Base-by-base conservation (phyloP, 1,140 invertebrate species). In the Cecropterus lyciades region DNA sequence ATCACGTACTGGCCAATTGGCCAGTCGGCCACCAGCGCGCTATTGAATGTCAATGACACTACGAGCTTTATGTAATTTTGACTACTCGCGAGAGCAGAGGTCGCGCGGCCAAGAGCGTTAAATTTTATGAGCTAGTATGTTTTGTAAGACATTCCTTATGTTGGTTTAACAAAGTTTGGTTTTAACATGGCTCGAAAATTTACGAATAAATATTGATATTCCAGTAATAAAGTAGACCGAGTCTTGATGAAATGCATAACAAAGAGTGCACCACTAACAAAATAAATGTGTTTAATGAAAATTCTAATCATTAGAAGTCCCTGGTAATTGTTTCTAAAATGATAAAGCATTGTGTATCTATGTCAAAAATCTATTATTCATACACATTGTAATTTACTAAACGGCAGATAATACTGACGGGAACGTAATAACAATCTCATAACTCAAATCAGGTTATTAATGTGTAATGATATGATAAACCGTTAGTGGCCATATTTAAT, bases 41-140 rank as follows among this genome's bases (percentile, higher is more conserved):
- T 72, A 64, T 70, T 71, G 72, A 79, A 80, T 79, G 78, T 83
- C 80, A 83, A 77, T 77, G 77, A 81, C 77, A 75, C 63, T 64
- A 60, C 72, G 63, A 69, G 48, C 51, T 78, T 76, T 70, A 79
- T 68, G 75, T 77, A 77, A 77, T 69, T 72, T 72, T 74, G 66
- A 49, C 49, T 70, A 65, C n/a, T n/a, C 69, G 55, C 45, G 62
- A 60, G 60, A 63, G 49, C 45, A 59, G 43, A 55, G 63, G 40
- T 67, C 46, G 46, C 57, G 15, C 27, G 11, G 11, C 24, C 57
- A 16, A 60, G 57, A 43, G 17, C 13, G 20, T 57, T 24, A 45
- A 45, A 56, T 42, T 42, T 55, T 55, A 55, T 33, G 27, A 33
- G 27, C 24, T 11, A 15, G 13, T 14, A 14, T 42, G 24, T 43